Percentiles rank a stretch among this genome's conserved stretches.
phyloP scores from a whole-genome alignment of 2,797 vertebrate species.

The Molossus molossus region DNA sequence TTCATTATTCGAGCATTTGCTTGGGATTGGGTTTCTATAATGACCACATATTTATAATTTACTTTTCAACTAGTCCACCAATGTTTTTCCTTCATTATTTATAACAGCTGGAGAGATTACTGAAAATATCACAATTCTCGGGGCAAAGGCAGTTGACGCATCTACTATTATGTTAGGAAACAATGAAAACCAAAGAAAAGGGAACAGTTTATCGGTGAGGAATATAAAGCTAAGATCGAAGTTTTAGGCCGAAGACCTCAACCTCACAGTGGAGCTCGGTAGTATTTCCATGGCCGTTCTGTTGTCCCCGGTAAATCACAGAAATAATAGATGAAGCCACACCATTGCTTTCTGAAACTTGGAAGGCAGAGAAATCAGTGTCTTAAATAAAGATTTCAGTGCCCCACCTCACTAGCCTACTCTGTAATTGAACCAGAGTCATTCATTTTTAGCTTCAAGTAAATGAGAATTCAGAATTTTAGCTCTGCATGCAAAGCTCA shows the following conservation, averaged over 20 bases:
- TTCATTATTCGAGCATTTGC: slow-evolving; percentile 70
- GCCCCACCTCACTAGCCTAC: slow-evolving; percentile 40
- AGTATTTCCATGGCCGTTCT: not conserved
- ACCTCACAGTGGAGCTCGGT: not conserved
- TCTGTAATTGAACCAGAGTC: slow-evolving; percentile 59
- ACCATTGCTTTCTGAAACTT: slow-evolving; percentile 61
- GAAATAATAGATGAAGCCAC: slow-evolving; percentile 54
- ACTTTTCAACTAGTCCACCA: slow-evolving; percentile 69
- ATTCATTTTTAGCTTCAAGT: slow-evolving; percentile 76
- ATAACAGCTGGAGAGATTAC: not conserved
- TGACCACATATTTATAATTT: slow-evolving; percentile 70
- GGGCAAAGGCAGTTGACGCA: slow-evolving; percentile 8
- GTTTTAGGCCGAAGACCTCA: not conserved
- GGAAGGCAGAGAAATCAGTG: not conserved
- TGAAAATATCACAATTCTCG: slow-evolving; percentile 21
- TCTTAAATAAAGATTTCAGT: slow-evolving; percentile 73
- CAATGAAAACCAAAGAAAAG: not conserved
- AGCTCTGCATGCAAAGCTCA: not conserved
- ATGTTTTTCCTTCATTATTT: slow-evolving; percentile 55
- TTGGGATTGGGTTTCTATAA: slow-evolving; percentile 61
- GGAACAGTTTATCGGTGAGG: not conserved
- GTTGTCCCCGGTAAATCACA: not conserved
- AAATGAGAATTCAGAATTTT: slow-evolving; percentile 68
- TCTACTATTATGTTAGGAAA: slow-evolving; percentile 48
- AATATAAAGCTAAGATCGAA: slow-evolving; percentile 4